Percentiles rank a stretch among this genome's conserved stretches.
Evolutionary conservation across 1,140 invertebrate genomes (phyloP).

Genomic region (Drosophila jambulina): DNA sequence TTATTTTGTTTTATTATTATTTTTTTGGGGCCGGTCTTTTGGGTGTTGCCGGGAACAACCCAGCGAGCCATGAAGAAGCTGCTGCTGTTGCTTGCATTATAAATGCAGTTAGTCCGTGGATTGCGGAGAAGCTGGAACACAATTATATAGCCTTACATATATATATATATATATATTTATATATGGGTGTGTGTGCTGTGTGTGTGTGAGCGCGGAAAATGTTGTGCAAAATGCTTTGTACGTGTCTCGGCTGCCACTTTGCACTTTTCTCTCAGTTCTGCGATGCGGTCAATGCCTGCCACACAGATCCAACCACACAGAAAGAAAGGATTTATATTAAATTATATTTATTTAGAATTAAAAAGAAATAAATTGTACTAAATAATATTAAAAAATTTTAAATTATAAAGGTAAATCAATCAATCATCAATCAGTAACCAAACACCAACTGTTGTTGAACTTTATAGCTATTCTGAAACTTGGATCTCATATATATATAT

Average conservation of each 20-base stretch:
- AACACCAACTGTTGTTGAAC: too few species aligned
- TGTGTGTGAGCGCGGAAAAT: constrained; percentile 74
- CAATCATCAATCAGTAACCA: too few species aligned
- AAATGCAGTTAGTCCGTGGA: constrained; percentile 73
- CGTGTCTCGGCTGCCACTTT: constrained; percentile 61
- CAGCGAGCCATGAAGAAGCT: constrained; percentile 80
- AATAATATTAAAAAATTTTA: background rate
- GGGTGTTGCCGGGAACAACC: constrained; percentile 74
- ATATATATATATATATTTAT: constrained; percentile 1
- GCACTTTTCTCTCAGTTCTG: constrained; percentile 42
- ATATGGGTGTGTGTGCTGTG: constrained; percentile 29
- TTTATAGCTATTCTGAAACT: background rate
- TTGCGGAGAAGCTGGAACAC: constrained; percentile 65
- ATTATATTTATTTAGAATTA: too few species aligned
- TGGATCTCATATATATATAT: background rate
- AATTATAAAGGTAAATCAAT: background rate
- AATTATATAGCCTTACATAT: constrained; percentile 53
- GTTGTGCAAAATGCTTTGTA: constrained; percentile 79
- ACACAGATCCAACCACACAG: constrained; percentile 5
- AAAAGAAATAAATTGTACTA: too few species aligned
- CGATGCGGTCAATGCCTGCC: constrained; percentile 67
- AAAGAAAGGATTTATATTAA: constrained; percentile 1
- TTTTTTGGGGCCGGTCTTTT: constrained; percentile 64
- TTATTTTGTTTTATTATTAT: constrained; percentile 28
- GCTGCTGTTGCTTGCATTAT: constrained; percentile 69